These are phyloP conservation scores for Ips nitidus DNA, from an alignment of 1,140 invertebrate species.

Conservation along the genomic window DNA sequence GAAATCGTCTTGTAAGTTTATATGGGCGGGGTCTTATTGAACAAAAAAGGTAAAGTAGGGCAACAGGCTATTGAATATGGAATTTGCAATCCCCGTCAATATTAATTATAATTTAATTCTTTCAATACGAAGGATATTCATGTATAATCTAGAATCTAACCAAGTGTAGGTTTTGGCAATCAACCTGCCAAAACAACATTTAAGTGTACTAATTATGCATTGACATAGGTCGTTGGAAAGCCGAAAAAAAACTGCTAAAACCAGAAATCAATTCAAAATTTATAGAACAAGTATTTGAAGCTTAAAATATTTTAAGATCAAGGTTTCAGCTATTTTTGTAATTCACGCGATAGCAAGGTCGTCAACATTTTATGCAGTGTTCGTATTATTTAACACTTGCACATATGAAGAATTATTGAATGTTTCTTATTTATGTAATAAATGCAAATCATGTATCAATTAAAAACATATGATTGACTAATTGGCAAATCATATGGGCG, in stretches of 20 bases:
- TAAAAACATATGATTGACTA: slow-evolving; percentile 26
- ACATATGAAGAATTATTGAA: slow-evolving; percentile 28
- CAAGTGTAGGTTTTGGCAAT: not conserved
- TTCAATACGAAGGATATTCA: slow-evolving; percentile 25
- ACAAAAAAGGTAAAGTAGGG: slow-evolving; percentile 27
- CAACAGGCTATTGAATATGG: slow-evolving; percentile 28
- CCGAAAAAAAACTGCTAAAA: slow-evolving; percentile 8
- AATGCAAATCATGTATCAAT: slow-evolving; percentile 11
- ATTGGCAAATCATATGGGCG: slow-evolving; percentile 19
- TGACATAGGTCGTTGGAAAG: slow-evolving; percentile 6
- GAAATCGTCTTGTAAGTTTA: not conserved
- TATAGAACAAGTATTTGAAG: slow-evolving; percentile 16
- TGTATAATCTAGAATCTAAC: slow-evolving; percentile 5
- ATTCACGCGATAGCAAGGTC: slow-evolving; percentile 29
- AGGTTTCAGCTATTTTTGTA: slow-evolving; percentile 29
- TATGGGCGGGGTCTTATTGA: slow-evolving; percentile 14
- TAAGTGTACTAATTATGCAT: not conserved
- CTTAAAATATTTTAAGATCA: slow-evolving; percentile 33
- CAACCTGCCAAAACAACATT: no score
- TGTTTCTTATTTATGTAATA: slow-evolving; percentile 27
- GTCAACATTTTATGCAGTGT: slow-evolving; percentile 31
- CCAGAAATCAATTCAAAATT: slow-evolving; percentile 15
- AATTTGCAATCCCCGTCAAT: slow-evolving; percentile 25
- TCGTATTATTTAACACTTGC: slow-evolving; percentile 31
- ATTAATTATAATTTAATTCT: slow-evolving; percentile 24